Conservation (phyloP, 2,888 invertebrate genomes). For the Linnaemya vulpina region DNA sequence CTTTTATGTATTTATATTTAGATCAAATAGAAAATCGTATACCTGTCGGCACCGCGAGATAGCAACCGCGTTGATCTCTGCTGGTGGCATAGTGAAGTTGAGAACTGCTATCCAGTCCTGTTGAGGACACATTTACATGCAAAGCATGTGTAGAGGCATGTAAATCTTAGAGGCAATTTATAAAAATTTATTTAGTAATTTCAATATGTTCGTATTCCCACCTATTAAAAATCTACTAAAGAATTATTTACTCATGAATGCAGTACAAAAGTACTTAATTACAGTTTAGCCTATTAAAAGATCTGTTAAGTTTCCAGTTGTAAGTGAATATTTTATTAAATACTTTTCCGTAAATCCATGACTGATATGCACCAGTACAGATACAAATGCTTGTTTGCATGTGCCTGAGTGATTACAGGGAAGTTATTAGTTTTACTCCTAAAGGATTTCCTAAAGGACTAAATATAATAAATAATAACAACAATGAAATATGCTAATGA, state of each 20-base stretch:
- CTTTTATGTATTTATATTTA: conserved; percentile 6
- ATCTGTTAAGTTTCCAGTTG: neutral
- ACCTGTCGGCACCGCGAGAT: conserved; percentile 86
- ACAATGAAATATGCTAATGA: conserved; percentile 44
- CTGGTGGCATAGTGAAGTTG: conserved; percentile 84
- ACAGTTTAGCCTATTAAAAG: neutral
- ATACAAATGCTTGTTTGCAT: conserved; percentile 8
- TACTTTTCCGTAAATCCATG: conserved; percentile 23
- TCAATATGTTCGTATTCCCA: conserved; percentile 4
- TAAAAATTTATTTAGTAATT: conserved; percentile 65
- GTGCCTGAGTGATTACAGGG: neutral
- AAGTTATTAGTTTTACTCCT: neutral
- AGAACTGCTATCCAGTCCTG: conserved; percentile 77
- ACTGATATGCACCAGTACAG: neutral
- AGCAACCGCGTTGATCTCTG: conserved; percentile 85
- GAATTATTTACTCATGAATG: neutral
- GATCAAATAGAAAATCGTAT: conserved; percentile 68
- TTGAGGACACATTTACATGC: conserved; percentile 78
- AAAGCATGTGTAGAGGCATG: conserved; percentile 78
- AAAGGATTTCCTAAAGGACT: conserved; percentile 18
- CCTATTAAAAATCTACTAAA: conserved; percentile 29
- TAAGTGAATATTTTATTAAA: conserved; percentile 3
- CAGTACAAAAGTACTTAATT: conserved; percentile 7
- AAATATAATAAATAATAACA: neutral
- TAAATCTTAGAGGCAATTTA: conserved; percentile 64